Evolutionary conservation across 2,113 vertebrate genomes (phyloP).

Genomic region (Cyanoderma ruficeps): DNA sequence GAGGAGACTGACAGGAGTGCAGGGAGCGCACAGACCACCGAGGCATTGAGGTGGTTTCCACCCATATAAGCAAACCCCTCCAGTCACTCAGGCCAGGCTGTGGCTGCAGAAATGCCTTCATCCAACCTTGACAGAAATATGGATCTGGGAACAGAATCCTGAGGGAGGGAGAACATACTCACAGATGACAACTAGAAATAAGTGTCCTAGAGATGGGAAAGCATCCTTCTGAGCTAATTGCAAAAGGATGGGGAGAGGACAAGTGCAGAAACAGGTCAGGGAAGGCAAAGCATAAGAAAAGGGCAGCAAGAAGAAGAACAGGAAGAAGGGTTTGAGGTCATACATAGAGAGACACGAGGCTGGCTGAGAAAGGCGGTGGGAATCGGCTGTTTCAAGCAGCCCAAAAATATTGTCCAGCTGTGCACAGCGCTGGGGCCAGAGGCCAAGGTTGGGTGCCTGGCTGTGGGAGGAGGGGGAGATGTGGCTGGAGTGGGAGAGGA

Average conservation of each 20-base stretch:
- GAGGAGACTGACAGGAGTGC: not conserved
- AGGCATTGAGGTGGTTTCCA: not conserved
- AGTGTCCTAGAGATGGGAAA: not conserved
- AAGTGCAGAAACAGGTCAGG: not conserved
- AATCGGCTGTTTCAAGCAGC: not conserved
- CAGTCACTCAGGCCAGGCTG: not conserved
- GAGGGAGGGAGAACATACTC: not conserved
- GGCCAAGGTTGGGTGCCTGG: slow-evolving; percentile 10
- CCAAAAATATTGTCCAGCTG: slow-evolving; percentile 6
- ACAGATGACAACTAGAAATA: not conserved
- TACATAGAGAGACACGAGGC: not conserved
- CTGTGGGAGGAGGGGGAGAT: not conserved
- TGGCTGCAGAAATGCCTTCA: not conserved
- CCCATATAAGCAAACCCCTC: not conserved
- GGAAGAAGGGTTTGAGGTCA: not conserved
- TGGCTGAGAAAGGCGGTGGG: not conserved
- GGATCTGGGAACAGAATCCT: not conserved
- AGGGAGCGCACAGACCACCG: fast-evolving
- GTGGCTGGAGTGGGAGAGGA: not conserved
- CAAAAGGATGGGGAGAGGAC: not conserved
- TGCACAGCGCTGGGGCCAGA: not conserved
- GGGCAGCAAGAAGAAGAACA: not conserved
- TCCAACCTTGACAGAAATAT: not conserved
- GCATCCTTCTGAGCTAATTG: not conserved
- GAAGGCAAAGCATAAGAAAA: not conserved